A percentile compares a stretch with the other conserved stretches of the same genome.
Conservation (phyloP, 2,797 vertebrate genomes). For the Scleropages formosus region DNA sequence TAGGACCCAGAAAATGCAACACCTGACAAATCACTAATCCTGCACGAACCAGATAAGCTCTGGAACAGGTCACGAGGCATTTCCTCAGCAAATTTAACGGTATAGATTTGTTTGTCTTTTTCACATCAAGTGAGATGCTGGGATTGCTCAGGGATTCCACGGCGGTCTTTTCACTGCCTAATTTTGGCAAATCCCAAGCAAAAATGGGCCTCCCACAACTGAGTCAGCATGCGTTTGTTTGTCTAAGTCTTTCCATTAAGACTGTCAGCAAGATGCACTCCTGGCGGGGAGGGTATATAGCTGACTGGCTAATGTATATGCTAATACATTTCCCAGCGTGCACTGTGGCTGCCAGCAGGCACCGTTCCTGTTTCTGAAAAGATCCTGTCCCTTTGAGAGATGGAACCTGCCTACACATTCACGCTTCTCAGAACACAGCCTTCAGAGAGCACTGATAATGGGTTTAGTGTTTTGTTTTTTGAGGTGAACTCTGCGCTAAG, state of each 20-base stretch:
- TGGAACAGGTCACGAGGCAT: neutral
- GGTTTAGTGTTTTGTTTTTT: neutral
- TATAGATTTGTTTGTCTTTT: neutral
- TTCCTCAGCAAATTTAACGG: neutral
- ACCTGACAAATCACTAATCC: constrained; percentile 4
- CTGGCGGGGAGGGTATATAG: neutral
- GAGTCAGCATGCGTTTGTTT: neutral
- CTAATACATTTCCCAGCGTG: constrained; percentile 10
- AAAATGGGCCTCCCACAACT: neutral
- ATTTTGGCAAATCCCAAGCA: constrained; percentile 16
- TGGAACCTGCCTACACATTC: constrained; percentile 15
- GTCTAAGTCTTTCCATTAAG: neutral
- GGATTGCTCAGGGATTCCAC: neutral
- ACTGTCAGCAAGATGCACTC: constrained; percentile 1
- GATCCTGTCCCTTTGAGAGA: constrained; percentile 10
- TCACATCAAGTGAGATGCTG: neutral
- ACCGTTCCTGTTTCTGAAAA: neutral
- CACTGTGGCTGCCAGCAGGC: neutral
- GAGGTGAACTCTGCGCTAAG: neutral
- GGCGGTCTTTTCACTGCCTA: neutral
- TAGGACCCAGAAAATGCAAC: constrained; percentile 52
- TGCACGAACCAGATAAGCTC: neutral
- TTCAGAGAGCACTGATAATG: neutral
- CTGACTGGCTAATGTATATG: constrained; percentile 11
- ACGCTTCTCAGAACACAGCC: neutral